Conservation (phyloP, 1,140 invertebrate genomes). For the Leguminivora glycinivorella region DNA sequence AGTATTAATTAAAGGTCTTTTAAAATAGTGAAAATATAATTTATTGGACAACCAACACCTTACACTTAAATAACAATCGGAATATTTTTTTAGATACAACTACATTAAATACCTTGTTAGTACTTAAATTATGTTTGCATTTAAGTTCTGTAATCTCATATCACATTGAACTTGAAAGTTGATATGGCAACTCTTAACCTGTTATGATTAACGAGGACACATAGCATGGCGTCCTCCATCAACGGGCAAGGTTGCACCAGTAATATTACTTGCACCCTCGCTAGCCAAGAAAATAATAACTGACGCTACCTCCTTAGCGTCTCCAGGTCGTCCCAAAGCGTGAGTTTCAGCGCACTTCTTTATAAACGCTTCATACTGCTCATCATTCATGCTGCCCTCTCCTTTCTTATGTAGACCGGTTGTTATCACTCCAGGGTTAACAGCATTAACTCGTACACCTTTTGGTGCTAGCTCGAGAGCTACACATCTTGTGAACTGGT, state of each 20-base stretch:
- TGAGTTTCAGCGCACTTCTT: conserved; percentile 87
- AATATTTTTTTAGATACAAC: neutral
- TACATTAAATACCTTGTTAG: neutral
- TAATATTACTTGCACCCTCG: conserved; percentile 87
- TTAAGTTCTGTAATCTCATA: neutral
- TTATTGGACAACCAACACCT: neutral
- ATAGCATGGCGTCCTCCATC: conserved; percentile 83
- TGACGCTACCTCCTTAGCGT: conserved; percentile 86
- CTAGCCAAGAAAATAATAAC: conserved; percentile 89
- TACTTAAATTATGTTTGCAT: neutral
- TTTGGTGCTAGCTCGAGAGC: conserved; percentile 85
- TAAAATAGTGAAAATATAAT: neutral
- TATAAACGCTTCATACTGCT: conserved; percentile 85
- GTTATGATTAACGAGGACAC: conserved; percentile 54
- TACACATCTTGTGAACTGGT: conserved; percentile 88
- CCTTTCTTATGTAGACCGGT: conserved; percentile 87
- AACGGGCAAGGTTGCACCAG: conserved; percentile 86
- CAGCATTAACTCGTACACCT: conserved; percentile 87
- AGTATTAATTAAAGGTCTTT: neutral
- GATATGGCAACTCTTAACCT: neutral
- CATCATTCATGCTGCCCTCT: conserved; percentile 82
- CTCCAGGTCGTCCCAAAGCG: conserved; percentile 86
- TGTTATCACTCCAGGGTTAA: conserved; percentile 87
- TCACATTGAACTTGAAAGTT: conserved; percentile 30
- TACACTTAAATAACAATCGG: neutral